Conservation (phyloP, 2,888 invertebrate species). For the Nasonovia ribisnigri region DNA sequence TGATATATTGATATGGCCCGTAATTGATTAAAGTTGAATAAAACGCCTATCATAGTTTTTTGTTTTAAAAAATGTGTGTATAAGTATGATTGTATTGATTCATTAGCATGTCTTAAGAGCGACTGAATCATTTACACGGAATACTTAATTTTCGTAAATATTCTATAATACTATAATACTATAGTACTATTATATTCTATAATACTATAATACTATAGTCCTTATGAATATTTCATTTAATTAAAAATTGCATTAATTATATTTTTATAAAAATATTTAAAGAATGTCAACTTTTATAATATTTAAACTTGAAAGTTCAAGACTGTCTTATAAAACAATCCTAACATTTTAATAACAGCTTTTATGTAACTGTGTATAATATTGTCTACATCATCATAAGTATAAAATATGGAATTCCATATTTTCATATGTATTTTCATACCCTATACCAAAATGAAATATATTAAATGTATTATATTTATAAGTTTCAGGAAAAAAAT, state of each 20-base stretch:
- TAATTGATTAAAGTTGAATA: neutral
- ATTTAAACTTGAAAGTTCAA: neutral
- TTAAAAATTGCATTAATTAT: neutral
- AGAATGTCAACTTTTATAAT: neutral
- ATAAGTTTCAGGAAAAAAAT: constrained; percentile 44
- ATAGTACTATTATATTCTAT: neutral
- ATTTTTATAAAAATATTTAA: neutral
- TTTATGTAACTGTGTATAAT: neutral
- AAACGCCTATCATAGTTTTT: neutral
- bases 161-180: neutral
- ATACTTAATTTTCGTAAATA: neutral
- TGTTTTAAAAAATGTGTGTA: neutral
- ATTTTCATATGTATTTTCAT: neutral
- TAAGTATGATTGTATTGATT: neutral
- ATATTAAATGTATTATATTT: constrained; percentile 7
- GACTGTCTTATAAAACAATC: neutral
- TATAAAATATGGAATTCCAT: neutral
- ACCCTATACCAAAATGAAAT: neutral
- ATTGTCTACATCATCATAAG: neutral
- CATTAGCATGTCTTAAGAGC: neutral
- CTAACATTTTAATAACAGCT: neutral
- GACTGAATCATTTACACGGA: neutral
- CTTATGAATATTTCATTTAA: too few species aligned
- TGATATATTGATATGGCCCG: neutral
- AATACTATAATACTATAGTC: neutral